Evolutionary conservation across 1,140 invertebrate species (phyloP).

Genomic region (Acromyrmex echinatior): DNA sequence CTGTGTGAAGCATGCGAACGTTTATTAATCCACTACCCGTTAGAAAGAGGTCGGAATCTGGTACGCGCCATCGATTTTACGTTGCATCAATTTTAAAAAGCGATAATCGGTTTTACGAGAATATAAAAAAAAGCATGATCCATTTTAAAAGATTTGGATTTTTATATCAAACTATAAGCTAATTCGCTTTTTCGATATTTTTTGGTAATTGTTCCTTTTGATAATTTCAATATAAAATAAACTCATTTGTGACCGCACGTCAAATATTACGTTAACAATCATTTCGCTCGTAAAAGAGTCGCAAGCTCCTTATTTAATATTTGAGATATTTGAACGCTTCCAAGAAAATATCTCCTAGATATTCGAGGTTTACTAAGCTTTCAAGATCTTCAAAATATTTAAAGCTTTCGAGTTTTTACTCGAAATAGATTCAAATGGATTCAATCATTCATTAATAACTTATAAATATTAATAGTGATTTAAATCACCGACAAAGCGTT

Average conservation of each 20-base stretch:
- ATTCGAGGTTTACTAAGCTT: not conserved
- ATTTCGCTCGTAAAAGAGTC: not conserved
- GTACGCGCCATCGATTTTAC: slow-evolving; percentile 28
- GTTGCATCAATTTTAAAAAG: slow-evolving; percentile 15
- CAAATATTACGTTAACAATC: not conserved
- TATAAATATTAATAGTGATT: not conserved
- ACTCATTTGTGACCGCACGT: not conserved
- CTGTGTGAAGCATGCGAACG: not conserved
- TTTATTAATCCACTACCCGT: slow-evolving; percentile 48
- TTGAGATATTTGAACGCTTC: not conserved
- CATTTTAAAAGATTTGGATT: not conserved
- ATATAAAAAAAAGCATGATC: not conserved
- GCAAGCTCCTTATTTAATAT: not conserved
- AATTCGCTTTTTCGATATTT: not conserved
- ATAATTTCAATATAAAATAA: not conserved
- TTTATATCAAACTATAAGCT: not conserved
- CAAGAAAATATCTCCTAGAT: not conserved
- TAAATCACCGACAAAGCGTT: not conserved
- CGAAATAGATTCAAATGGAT: not conserved
- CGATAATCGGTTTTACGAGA: not conserved
- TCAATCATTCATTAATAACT: not conserved
- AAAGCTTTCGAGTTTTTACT: not conserved
- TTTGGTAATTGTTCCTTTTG: not conserved
- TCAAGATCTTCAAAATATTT: not conserved
- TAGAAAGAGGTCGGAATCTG: slow-evolving; percentile 41